Base-by-base conservation (phyloP, 1,140 invertebrate genomes). In the Drosophila seguyi region DNA sequence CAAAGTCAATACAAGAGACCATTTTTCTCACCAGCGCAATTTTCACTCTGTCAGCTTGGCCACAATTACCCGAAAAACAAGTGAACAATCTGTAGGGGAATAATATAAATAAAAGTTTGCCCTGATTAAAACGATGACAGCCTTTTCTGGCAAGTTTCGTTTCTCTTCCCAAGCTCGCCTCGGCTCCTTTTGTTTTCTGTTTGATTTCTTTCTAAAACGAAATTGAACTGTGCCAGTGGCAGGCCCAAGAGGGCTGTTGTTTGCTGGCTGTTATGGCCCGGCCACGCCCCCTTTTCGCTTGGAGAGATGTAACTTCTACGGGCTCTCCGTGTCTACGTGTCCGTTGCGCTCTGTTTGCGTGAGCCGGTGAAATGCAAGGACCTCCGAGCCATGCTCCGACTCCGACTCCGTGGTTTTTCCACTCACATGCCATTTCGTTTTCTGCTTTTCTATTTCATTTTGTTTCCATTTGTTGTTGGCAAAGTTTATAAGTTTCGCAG, bases 161-260 rank as follows among this genome's bases (percentile, higher is more conserved):
- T 69, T 77, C 76, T 68, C 29, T 73, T 38, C 45, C 29, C 47
- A 20, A 10, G 50, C 50, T 52, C 25, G 45, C 36, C 41, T 53
- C 10, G 27, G 13, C 67, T 52, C 47, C 31, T 62, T 73, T 75
- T 45, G 52, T 62, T 56, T 53, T 31, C 29, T 34, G 50, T 71
- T 62, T 65, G 44, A 42, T 41, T 47, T 56, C 63, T 39, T 58
- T 75, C 45, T 50, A 73, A 73, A 63, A 7, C 66, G 62, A 85
- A 88, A 90, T 90, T 88, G 81, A 90, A 88, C 85, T 90, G 85
- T 85, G 85, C 69, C 75, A 76, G 58, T 77, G 76, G 69, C 77
- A 78, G 74, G 68, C 77, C 85, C 85, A 81, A 59, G 85, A 85
- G 68, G 45, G 68, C 58, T 67, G 63, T 76, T 79, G 60, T 72